Evolutionary conservation across 2,888 invertebrate genomes (phyloP).

Genomic region (Acholoe squamosa): DNA sequence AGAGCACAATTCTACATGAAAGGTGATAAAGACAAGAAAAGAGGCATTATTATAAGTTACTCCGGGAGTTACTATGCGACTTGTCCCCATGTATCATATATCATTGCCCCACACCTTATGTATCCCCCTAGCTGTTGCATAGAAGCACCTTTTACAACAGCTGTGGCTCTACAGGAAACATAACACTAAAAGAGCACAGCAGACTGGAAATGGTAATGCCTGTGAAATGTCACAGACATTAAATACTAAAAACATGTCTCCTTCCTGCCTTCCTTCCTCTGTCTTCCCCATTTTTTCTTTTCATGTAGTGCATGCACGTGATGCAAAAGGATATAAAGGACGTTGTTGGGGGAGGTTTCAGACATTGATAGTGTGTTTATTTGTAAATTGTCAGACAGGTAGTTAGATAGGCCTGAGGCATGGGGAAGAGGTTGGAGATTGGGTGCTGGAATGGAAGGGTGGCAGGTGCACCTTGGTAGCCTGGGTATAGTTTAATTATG

Average conservation of each 20-base stretch:
- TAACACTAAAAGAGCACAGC: not conserved
- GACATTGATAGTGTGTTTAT: not conserved
- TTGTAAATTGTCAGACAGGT: constrained; percentile 9
- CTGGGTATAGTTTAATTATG: not conserved
- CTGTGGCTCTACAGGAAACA: not conserved
- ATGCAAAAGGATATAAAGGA: not conserved
- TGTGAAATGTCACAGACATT: not conserved
- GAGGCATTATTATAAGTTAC: too few species aligned
- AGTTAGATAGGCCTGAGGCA: not conserved
- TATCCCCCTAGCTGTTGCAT: too few species aligned
- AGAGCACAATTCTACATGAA: too few species aligned
- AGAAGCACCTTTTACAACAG: too few species aligned
- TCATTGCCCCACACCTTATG: too few species aligned
- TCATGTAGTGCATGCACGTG: too few species aligned
- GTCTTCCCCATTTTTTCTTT: not conserved
- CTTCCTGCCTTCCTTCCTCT: not conserved
- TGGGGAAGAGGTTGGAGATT: too few species aligned
- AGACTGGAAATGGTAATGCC: not conserved
- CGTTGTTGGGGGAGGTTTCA: not conserved
- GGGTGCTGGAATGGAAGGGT: not conserved
- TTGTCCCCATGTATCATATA: too few species aligned
- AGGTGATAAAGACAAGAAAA: too few species aligned
- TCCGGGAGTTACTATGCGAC: too few species aligned
- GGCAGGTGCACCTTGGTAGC: not conserved
- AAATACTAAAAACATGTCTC: not conserved